A percentile compares a stretch with the other conserved stretches of the same genome.
phyloP scores from a whole-genome alignment of 1,140 invertebrate genomes.

The Aphaenogaster floridana region DNA sequence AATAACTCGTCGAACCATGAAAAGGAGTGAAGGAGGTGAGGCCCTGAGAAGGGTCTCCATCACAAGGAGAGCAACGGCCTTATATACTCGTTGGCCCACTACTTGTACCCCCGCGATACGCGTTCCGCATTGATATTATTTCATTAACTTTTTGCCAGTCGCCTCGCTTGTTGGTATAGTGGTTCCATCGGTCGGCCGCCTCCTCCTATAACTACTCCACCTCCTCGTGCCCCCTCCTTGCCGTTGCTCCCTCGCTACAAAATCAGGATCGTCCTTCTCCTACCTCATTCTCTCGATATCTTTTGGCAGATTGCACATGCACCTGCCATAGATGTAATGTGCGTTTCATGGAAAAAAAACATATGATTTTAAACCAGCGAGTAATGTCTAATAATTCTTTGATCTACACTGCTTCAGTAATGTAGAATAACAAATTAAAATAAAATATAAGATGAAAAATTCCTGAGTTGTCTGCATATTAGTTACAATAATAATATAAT shows the following conservation, averaged over 20 bases:
- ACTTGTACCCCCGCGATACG: conserved; percentile 85
- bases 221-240: conserved; percentile 53
- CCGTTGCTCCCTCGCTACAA: conserved; percentile 44
- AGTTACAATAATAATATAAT: background rate
- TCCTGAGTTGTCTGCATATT: background rate
- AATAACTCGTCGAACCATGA: conserved; percentile 47
- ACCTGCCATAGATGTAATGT: conserved; percentile 64
- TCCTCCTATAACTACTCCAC: conserved; percentile 70
- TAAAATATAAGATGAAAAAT: background rate
- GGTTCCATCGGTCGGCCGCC: conserved; percentile 76
- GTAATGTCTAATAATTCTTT: background rate
- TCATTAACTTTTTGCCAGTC: conserved; percentile 85
- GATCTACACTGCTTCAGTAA: background rate
- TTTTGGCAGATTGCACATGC: conserved; percentile 62
- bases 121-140: conserved; percentile 86
- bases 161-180: conserved; percentile 77
- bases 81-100: conserved; percentile 83
- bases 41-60: background rate
- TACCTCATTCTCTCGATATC: conserved; percentile 10
- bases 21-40: conserved; percentile 59
- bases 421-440: background rate
- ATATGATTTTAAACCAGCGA: background rate
- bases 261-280: background rate
- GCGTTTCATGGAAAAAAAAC: background rate
- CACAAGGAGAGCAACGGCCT: conserved; percentile 57